Evolutionary conservation across 2,888 invertebrate species (phyloP), one percentile per base, ranked within the genome.

Genomic region (Aphodius granarius): DNA sequence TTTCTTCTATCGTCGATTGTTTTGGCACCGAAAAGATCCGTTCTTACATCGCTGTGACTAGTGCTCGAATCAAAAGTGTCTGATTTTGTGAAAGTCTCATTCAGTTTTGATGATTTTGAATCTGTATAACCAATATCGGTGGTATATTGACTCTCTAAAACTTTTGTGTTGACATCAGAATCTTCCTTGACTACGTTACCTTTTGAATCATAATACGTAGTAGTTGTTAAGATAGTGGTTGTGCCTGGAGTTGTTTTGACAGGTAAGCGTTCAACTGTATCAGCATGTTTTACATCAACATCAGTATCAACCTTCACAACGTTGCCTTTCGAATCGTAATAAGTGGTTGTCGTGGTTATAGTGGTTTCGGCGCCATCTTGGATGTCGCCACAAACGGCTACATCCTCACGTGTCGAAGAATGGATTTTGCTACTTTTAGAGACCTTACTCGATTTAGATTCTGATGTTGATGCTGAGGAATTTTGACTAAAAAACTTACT

Each of bases 291-390:
- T 21, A 79, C 81, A 75, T 85, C 85, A 17, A 84, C 84, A 76
- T 84, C 83, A 0, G 84, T 85, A 18, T 83, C 80, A 15, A 83
- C 84, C 78, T 86, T 85, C 20, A 86, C 79, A 5, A 85, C 81
- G 75, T 87, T 87, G 18, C 86, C 86, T 75, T 83, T 83, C 0
- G 86, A 84, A 79, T 87, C 87, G 74, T 87, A 87, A 77, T 85
- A 85, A 0, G 86, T 86, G 13, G 83, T 85, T 6, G 86, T 86
- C 0, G 86, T 86, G 5, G 82, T 79, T 5, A 81, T 79, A n/a
- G 82, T 78, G 4, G 80, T 81, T 5, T 80, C 80, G 6, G 78
- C 78, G n/a, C 79, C 68, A 66, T 78, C 78, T 5, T 80, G 79
- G 9, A 78, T 78, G n/a, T 78, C 66, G 64, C 77, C 78, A 71